Percentiles rank a stretch among this genome's conserved stretches.
These are phyloP conservation scores for Cantharis nigra DNA, from an alignment of 2,888 invertebrate genomes.

Conservation along the genomic window DNA sequence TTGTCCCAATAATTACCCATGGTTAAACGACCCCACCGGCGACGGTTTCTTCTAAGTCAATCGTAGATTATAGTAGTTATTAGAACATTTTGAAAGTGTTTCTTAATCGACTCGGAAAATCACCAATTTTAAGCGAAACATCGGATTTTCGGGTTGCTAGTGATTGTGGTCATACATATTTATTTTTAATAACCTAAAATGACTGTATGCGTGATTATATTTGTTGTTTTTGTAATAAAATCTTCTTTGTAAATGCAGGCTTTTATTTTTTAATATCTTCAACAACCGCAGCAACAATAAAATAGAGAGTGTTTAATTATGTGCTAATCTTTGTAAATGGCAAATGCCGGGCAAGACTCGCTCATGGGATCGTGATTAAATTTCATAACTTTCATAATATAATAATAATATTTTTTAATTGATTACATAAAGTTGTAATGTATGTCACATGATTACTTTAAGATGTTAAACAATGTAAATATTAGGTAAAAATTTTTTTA, in stretches of 20 bases:
- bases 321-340: slow-evolving; percentile 14
- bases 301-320: neutral
- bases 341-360: slow-evolving; percentile 20
- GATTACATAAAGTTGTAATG: slow-evolving; percentile 22
- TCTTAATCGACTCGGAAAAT: slow-evolving; percentile 26
- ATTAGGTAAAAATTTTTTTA: neutral
- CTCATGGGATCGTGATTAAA: neutral
- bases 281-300: slow-evolving; percentile 9
- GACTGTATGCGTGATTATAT: slow-evolving; percentile 52
- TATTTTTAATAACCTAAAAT: slow-evolving; percentile 46
- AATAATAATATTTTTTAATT: slow-evolving; percentile 7
- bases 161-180: slow-evolving; percentile 50
- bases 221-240: slow-evolving; percentile 49
- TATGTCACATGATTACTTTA: slow-evolving; percentile 17
- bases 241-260: slow-evolving; percentile 45
- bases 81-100: slow-evolving; percentile 34
- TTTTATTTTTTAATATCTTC: slow-evolving; percentile 39
- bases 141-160: slow-evolving; percentile 31
- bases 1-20: slow-evolving; percentile 94
- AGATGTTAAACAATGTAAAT: slow-evolving; percentile 5
- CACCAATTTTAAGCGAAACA: slow-evolving; percentile 20
- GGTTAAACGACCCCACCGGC: slow-evolving; percentile 90
- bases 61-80: slow-evolving; percentile 20
- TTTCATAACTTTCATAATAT: neutral
- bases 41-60: slow-evolving; percentile 84